Base-by-base conservation (phyloP, 2,888 invertebrate species). In the Caradrina kadenii region DNA sequence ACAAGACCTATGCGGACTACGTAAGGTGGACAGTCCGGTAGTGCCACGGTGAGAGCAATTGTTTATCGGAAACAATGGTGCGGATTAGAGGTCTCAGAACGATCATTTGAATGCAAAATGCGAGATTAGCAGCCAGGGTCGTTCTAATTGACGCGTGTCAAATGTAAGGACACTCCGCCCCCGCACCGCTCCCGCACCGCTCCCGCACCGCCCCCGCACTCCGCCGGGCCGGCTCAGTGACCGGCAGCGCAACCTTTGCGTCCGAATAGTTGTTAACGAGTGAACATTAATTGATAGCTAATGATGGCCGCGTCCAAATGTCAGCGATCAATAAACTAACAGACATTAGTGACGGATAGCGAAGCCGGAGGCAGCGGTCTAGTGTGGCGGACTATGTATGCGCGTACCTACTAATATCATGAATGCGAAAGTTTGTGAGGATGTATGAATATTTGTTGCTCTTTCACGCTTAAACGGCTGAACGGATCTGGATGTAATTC, bases 291-390 rank as follows among this genome's bases (percentile, higher is more conserved):
- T 69, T 56, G 35, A 50, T 63, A 73, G n/a, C 19, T 67, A 72
- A 60, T 67, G 69, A 66, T 10, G 48, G 11, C n/a, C 8, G 31
- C n/a, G 45, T 67, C 61, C 63, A 84, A 87, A 85, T 87, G 86
- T 86, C 87, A 86, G 62, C 75, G 74, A 82, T 87, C 83, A 85
- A 87, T 87, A 86, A 80, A 78, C 69, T 74, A 81, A 76, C 75
- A 69, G 63, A 68, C 78, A 79, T 71, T 73, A 79, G 42, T 19
- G 15, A 15, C 10, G 22, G 11, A 13, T n/a, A n/a, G n/a, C n/a
- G n/a, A n/a, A n/a, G n/a, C n/a, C 5, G 3, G 0, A n/a, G 2
- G 17, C 2, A 7, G n/a, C 11, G 6, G 59, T 6, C 42, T 10
- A 13, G 42, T 7, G 35, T 7, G 7, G 35, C 35, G 35, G 8